These are phyloP conservation scores for Lochmaea crataegi DNA, from an alignment of 2,888 invertebrate species.

Conservation along the genomic window DNA sequence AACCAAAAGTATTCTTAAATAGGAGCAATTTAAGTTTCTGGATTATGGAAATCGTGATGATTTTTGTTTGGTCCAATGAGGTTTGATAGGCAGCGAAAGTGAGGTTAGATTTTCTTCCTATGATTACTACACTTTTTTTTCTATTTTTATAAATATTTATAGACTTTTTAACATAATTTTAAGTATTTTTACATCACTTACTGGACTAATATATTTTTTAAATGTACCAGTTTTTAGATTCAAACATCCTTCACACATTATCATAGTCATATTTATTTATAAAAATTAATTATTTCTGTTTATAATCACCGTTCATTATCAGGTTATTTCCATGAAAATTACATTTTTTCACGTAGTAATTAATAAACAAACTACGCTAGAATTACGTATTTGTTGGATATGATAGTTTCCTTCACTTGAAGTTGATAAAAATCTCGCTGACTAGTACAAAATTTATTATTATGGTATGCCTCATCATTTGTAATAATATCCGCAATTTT, in stretches of 20 bases:
- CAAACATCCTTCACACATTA: background rate
- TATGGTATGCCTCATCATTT: background rate
- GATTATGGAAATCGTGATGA: too few species aligned
- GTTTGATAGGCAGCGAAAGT: too few species aligned
- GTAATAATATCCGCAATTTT: background rate
- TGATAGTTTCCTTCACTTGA: constrained; percentile 1
- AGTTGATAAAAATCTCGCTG: constrained; percentile 28
- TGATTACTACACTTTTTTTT: too few species aligned
- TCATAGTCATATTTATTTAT: background rate
- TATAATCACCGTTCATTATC: constrained; percentile 4
- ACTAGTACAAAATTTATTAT: constrained; percentile 10
- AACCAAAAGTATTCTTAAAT: too few species aligned
- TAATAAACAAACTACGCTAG: background rate
- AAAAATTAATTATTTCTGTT: background rate
- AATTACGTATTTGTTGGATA: background rate
- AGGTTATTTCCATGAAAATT: constrained; percentile 5
- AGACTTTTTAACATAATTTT: too few species aligned
- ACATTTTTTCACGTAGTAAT: constrained; percentile 5
- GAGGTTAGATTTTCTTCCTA: too few species aligned
- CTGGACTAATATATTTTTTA: too few species aligned
- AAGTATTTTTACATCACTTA: too few species aligned
- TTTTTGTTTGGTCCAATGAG: too few species aligned
- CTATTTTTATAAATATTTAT: too few species aligned
- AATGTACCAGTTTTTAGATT: too few species aligned
- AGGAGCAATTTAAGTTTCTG: too few species aligned